Conservation (phyloP, 2,888 invertebrate species). For the Griposia aprilina region DNA sequence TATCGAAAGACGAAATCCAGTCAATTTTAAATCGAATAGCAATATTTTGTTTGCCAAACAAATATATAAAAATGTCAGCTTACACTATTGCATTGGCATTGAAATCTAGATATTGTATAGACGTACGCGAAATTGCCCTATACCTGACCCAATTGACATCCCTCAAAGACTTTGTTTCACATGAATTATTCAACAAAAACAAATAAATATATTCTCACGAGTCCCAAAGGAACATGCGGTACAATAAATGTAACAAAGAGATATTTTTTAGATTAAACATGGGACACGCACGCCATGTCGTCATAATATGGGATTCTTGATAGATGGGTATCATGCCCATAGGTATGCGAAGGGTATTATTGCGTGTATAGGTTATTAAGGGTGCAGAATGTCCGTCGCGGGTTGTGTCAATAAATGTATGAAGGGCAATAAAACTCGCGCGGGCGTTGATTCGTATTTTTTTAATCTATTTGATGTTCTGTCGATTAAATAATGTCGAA, state of each 20-base stretch:
- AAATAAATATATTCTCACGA: constrained; percentile 48
- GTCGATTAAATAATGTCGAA: neutral
- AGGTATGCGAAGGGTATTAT: constrained; percentile 14
- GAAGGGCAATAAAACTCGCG: neutral
- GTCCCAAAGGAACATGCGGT: constrained; percentile 45
- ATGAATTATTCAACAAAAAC: constrained; percentile 57
- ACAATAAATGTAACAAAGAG: constrained; percentile 44
- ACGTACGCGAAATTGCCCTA: neutral
- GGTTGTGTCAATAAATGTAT: constrained; percentile 1
- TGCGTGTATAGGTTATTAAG: constrained; percentile 2
- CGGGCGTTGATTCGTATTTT: neutral
- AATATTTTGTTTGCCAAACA: constrained; percentile 24
- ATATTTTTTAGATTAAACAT: constrained; percentile 51
- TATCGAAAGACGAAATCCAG: neutral
- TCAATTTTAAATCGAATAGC: constrained; percentile 14
- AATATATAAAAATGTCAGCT: constrained; percentile 17
- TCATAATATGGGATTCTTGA: constrained; percentile 24
- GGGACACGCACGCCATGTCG: constrained; percentile 4
- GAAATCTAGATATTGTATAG: constrained; percentile 14
- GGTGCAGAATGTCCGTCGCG: neutral
- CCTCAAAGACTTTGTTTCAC: constrained; percentile 46
- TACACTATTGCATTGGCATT: constrained; percentile 17
- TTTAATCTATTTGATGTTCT: neutral
- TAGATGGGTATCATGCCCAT: constrained; percentile 19
- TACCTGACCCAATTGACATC: constrained; percentile 40